Evolutionary conservation across 2,888 invertebrate genomes (phyloP).

Genomic region (Byasa hedistus): DNA sequence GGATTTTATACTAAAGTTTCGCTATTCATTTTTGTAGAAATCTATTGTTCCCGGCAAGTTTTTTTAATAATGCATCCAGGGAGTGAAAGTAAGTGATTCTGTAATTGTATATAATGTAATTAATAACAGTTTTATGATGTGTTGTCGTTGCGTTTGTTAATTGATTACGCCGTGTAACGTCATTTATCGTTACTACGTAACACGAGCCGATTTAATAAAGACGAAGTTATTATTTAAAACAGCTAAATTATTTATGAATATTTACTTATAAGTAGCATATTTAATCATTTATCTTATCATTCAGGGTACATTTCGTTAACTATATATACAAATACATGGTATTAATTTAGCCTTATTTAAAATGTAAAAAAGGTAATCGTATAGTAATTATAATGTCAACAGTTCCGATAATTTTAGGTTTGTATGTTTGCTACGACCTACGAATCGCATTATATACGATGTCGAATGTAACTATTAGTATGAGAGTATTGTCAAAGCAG

Average conservation of each 20-base stretch:
- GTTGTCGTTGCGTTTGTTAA: background rate
- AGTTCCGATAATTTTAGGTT: too few species aligned
- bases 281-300: too few species aligned
- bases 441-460: too few species aligned
- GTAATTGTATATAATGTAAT: background rate
- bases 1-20: conserved; percentile 5
- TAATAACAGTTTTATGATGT: background rate
- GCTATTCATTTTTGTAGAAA: background rate
- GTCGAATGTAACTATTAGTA: too few species aligned
- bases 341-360: too few species aligned
- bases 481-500: too few species aligned
- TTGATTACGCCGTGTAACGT: background rate
- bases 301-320: too few species aligned
- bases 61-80: conserved; percentile 14
- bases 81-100: conserved; percentile 18
- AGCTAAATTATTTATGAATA: background rate
- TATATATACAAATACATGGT: too few species aligned
- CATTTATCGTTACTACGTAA: background rate
- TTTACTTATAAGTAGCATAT: too few species aligned
- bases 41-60: background rate
- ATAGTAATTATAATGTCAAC: too few species aligned
- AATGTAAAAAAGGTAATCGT: too few species aligned
- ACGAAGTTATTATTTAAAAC: background rate
- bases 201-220: background rate
- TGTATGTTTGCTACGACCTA: too few species aligned